A percentile compares a stretch with the other conserved stretches of the same genome.
These are phyloP conservation scores for Coccyzus lansbergi DNA, from an alignment of 2,797 vertebrate species.

Conservation along the genomic window DNA sequence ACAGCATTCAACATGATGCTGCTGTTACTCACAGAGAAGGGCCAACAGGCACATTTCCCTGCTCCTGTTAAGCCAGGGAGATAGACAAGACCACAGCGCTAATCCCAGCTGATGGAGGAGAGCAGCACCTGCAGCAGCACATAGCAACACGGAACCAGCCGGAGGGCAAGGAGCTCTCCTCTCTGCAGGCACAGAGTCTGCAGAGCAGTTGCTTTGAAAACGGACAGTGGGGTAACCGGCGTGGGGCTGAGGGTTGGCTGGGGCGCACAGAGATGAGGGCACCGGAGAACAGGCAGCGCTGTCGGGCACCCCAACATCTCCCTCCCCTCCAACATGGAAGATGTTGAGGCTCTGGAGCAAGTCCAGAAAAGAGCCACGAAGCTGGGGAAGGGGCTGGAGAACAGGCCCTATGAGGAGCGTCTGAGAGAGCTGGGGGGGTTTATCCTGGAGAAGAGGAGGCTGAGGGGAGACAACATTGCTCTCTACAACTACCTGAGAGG, in stretches of 20 bases:
- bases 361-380: no score
- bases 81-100: neutral
- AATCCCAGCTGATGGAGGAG: neutral
- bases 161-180: neutral
- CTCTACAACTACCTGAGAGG: no score
- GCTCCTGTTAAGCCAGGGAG: neutral
- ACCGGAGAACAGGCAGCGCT: rapidly evolving
- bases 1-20: no score
- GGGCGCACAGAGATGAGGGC: neutral
- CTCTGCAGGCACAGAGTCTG: neutral
- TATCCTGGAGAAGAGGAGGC: no score
- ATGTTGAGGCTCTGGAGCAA: no score
- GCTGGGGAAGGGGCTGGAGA: no score
- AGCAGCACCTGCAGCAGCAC: neutral
- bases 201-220: neutral
- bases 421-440: no score
- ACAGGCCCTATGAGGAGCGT: no score
- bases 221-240: neutral
- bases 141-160: rapidly evolving
- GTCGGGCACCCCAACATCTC: neutral
- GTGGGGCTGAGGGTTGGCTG: neutral
- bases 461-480: no score
- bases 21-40: neutral
- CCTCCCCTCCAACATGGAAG: neutral
- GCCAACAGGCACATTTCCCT: neutral